Evolutionary conservation across 2,888 invertebrate species (phyloP), one percentile per base, ranked within the genome.

Genomic region (Oscheius sp.): DNA sequence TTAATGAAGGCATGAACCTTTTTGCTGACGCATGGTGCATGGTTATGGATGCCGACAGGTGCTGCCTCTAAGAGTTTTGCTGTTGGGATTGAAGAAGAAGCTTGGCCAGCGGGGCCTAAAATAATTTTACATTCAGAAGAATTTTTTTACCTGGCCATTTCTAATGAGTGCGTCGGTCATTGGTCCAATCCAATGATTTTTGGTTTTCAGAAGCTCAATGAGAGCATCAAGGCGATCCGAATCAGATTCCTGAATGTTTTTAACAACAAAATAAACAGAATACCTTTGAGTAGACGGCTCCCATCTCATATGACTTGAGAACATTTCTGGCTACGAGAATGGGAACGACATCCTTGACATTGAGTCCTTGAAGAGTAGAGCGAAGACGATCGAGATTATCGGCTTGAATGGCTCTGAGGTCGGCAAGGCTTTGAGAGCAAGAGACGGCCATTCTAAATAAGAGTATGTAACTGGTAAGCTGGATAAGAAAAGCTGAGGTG

Each of bases 161-260:
- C 83, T 64, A 36, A 83, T 83, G 20, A 83, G 66, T 3, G 83
- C 80, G 51, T 83, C 83, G 26, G 81, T 80, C 49, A 83, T 57
- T 28, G 82, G 81, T 32, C 80, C 81, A 6, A 80, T 56, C 83
- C 83, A 83, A 61, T 83, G 79, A 68, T 80, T 82, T 67, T 83
- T 83, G 20, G 81, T 82, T 63, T 81, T 82, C 24, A 83, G 70
- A 61, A 83, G 73, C 41, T 78, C 82, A 57, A 83, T 83, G 12
- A 83, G 67, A 28, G 77, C 81, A 61, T 80, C 81, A 41, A 83
- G 61, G 65, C 84, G 83, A 41, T 71, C 75, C 28, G 71, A 74
- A 28, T 71, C 57, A 26, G 70, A 73, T 9, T 67, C 71, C 80
- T 80, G 67, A n/a, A 74, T 59, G 22, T 64, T 1, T 30, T 28